Base-by-base conservation (phyloP, 2,797 vertebrate species). In the Enoplosus armatus region DNA sequence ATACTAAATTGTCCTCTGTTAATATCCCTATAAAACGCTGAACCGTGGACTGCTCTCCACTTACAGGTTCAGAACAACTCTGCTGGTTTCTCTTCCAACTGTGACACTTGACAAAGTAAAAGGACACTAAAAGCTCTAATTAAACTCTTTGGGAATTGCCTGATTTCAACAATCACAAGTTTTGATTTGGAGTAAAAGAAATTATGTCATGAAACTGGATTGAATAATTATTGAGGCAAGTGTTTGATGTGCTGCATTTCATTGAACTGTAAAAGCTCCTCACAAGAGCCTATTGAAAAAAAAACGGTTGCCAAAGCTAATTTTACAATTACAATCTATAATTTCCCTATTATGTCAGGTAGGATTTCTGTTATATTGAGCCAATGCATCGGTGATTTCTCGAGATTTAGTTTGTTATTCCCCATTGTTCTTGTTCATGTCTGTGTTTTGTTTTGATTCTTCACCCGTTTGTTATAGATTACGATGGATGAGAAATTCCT, bases 91-190 rank as follows among this genome's bases (percentile, higher is more conserved):
- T 71, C 55, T n/a, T 72, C 18, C 56, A 82, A 67, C 37, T 72
- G 78, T 2, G 18, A 61, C 55, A 72, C 43, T 55, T 65, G 58
- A 51, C 45, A 29, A 43, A 70, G 53, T 55, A 54, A 37, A 35
- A 68, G 8, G 53, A 78, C 39, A 51, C 45, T 58, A 51, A 65
- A 77, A 77, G 64, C 77, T 63, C 55, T 45, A 74, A 77, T 86
- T 58, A 70, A 72, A 76, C 41, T 64, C 53, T 64, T 41, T 58
- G 22, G 29, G 20, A 53, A 33, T 45, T 26, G 27, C 16, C 16
- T 0, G 1, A 54, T 24, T 75, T 64, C 24, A 59, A 77, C 66
- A 59, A 64, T 39, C 45, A 11, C 2, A 54, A 51, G 12, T 61
- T 8, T 60, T 45, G 11, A 47, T 47, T 51, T 56, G 3, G 37